phyloP scores from a whole-genome alignment of 1,140 invertebrate species.

The Leguminivora glycinivorella region DNA sequence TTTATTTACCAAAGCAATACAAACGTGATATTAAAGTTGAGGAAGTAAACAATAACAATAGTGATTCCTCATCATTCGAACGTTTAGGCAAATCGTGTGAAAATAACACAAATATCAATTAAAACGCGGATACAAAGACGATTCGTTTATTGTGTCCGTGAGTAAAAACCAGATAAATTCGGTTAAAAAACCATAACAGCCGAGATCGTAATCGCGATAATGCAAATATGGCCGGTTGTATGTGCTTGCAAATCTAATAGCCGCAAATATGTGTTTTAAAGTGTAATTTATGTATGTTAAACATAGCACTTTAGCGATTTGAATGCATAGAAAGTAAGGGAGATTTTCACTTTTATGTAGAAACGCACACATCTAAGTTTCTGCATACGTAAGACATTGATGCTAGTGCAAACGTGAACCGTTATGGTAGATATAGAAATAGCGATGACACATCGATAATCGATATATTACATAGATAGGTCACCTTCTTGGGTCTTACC shows the following conservation, averaged over 20 bases:
- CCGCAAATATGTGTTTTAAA: conserved; percentile 10
- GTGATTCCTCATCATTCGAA: neutral
- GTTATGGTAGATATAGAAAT: conserved; percentile 20
- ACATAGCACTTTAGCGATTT: neutral
- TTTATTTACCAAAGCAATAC: neutral
- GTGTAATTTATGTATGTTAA: neutral
- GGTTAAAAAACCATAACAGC: conserved; percentile 6
- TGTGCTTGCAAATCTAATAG: neutral
- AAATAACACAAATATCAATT: conserved; percentile 28
- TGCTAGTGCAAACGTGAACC: neutral
- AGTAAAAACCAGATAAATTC: conserved; percentile 23
- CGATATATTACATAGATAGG: conserved; percentile 14
- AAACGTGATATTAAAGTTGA: neutral
- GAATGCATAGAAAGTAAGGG: conserved; percentile 23
- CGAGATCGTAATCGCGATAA: conserved; percentile 19
- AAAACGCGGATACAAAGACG: conserved; percentile 21
- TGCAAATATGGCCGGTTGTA: neutral
- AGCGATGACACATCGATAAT: conserved; percentile 19
- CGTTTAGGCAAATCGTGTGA: conserved; percentile 27
- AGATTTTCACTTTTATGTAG: conserved; percentile 17
- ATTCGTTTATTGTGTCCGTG: conserved; percentile 16
- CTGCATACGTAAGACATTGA: neutral
- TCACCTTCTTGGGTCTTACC: conserved; percentile 22
- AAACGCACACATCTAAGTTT: conserved; percentile 7
- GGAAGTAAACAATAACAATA: conserved; percentile 27